Evolutionary conservation across 2,888 invertebrate species (phyloP).

Genomic region (Andrena haemorrhoa): DNA sequence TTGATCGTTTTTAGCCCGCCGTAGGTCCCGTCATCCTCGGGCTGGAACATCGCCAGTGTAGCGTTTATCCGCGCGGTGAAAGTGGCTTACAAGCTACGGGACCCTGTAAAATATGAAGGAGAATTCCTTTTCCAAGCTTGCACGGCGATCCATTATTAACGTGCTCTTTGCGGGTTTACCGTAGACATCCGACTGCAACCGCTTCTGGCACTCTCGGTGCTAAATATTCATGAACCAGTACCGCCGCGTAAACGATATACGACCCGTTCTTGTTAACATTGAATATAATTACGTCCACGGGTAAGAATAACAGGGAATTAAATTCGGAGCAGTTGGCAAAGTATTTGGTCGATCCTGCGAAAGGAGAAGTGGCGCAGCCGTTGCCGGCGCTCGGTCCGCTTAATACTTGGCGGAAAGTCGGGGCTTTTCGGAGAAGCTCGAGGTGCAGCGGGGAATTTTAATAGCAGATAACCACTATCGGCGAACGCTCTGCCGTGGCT

Average conservation of each 20-base stretch:
- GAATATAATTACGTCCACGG: neutral
- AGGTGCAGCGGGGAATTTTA: slow-evolving; percentile 24
- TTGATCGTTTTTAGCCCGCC: neutral
- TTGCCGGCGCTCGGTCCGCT: neutral
- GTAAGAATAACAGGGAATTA: slow-evolving; percentile 13
- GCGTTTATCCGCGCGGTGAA: slow-evolving; percentile 37
- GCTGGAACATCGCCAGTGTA: neutral
- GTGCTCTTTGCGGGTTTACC: slow-evolving; percentile 30
- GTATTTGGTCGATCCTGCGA: neutral
- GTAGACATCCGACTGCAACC: slow-evolving; percentile 37
- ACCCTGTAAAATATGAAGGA: slow-evolving; percentile 40
- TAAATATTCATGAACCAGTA: slow-evolving; percentile 52
- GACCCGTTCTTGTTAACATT: slow-evolving; percentile 1
- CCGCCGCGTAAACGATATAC: slow-evolving; percentile 15
- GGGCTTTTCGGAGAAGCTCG: neutral
- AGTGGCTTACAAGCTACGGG: slow-evolving; percentile 26
- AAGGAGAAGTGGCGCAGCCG: neutral
- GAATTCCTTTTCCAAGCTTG: slow-evolving; percentile 32
- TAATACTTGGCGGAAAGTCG: neutral
- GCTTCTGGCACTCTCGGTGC: slow-evolving; percentile 33
- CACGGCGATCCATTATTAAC: slow-evolving; percentile 51
- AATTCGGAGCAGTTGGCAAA: neutral
- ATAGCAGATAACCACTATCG: slow-evolving; percentile 39
- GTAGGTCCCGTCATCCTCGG: neutral
- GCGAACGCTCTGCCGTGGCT: neutral